Percentiles rank a stretch among this genome's conserved stretches.
These are phyloP conservation scores for Acrocephalus kingi DNA, from an alignment of 2,113 vertebrate genomes.

Conservation along the genomic window DNA sequence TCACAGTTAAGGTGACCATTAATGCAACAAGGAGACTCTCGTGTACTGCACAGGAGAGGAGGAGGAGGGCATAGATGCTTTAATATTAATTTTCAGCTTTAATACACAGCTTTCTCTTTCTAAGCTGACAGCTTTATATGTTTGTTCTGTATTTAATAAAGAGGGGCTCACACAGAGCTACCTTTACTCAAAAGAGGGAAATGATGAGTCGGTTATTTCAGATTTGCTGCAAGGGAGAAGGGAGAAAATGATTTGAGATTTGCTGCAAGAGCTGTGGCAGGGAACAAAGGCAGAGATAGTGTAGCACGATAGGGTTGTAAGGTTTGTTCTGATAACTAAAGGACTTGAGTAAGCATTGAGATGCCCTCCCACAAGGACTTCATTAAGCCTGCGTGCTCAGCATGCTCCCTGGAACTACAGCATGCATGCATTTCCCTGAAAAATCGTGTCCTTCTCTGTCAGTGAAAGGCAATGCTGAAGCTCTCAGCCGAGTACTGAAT, in stretches of 20 bases:
- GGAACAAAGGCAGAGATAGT: not conserved
- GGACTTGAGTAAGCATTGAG: not conserved
- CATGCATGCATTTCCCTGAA: not conserved
- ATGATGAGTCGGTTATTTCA: not conserved
- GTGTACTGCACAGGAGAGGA: not conserved
- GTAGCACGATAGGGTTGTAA: not conserved
- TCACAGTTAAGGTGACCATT: not conserved
- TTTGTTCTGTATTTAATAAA: not conserved
- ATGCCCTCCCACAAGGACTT: constrained; percentile 35
- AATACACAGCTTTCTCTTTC: not conserved
- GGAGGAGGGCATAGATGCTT: not conserved
- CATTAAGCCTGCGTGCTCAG: not conserved
- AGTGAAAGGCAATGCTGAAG: constrained; percentile 11
- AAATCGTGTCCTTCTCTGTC: not conserved
- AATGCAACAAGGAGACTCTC: not conserved
- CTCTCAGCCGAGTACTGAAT: not conserved
- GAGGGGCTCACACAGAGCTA: not conserved
- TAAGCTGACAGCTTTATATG: not conserved
- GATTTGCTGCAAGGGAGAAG: not conserved
- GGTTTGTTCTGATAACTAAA: not conserved
- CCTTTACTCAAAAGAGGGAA: not conserved
- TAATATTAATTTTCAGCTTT: not conserved
- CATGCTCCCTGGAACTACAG: constrained; percentile 29
- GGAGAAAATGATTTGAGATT: not conserved
- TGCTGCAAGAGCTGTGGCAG: not conserved